Evolutionary conservation across 2,113 vertebrate genomes (phyloP), one percentile per base, ranked within the genome.

Genomic region (Scomber japonicus): DNA sequence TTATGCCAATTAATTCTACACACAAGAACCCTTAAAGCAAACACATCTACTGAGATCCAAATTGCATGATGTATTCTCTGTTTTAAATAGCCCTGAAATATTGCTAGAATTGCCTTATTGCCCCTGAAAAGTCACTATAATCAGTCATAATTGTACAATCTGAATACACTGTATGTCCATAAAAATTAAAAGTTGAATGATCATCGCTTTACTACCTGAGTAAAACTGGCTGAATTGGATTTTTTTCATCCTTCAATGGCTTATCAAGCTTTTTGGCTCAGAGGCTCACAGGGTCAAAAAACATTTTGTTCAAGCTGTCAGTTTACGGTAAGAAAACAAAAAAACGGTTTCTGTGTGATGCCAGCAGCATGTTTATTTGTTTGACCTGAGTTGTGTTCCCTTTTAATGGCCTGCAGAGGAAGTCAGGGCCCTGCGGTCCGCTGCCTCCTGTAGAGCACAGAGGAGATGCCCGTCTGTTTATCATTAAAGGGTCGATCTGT

Each of bases 401-500:
- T 55, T 35, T 75, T 83, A 67, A 79, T 35, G 30, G 55, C 40
- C 60, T 27, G 50, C 66, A 61, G 35, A 66, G 78, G 81, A 91
- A 85, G 84, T 80, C 83, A 76, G 79, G 31, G 69, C 46, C 85
- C 82, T 48, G 72, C 4, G 50, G 65, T 59, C 65, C 73, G 45
- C 62, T 7, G 71, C 73, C 80, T 81, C 74, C 70, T 15, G 31
- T 35, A 54, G 78, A 61, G 24, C 85, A 62, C 56, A 66, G 54
- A 81, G 65, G 59, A 83, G 80, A 83, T 61, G 59, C 61, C 57
- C 50, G 21, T 81, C 86, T 92, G 91, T 90, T 92, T 92, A 82
- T 81, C 80, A 59, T 90, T 75, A 84, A 80, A 85, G 64, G 60
- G 72, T 84, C 11, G 67, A 78, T 91, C 87, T 90, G 92, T 92